These are phyloP conservation scores for Solenopsis invicta DNA, from an alignment of 1,140 invertebrate species.

Conservation along the genomic window DNA sequence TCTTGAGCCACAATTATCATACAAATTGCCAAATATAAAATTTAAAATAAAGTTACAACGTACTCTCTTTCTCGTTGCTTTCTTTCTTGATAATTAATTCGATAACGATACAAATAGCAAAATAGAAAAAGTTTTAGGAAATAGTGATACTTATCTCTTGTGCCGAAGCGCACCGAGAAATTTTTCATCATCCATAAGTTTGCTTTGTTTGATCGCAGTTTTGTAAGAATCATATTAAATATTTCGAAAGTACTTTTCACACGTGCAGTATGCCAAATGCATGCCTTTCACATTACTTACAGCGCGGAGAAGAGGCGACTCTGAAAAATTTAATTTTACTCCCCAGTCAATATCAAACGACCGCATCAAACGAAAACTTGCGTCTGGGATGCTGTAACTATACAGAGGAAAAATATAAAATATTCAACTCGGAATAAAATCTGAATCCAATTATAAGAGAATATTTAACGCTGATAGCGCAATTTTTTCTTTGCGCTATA, in stretches of 20 bases:
- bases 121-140: too few relatives aligned
- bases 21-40: too few relatives aligned
- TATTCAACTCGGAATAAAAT: conserved; percentile 28
- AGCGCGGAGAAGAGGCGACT: neutral
- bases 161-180: neutral
- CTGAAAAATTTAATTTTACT: conserved; percentile 56
- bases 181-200: conserved; percentile 25
- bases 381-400: neutral
- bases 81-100: too few relatives aligned
- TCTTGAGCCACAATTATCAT: too few relatives aligned
- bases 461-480: neutral
- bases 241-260: conserved; percentile 20
- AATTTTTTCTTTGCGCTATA: neutral
- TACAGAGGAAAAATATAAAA: neutral
- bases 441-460: conserved; percentile 4
- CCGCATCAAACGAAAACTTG: conserved; percentile 43
- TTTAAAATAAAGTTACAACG: too few relatives aligned
- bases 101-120: too few relatives aligned
- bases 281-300: neutral
- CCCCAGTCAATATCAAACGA: conserved; percentile 29
- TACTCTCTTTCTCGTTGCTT: too few relatives aligned
- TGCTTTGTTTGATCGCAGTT: conserved; percentile 8
- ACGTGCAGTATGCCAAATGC: neutral
- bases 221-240: conserved; percentile 25
- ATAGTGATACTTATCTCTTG: neutral